Evolutionary conservation across 2,888 invertebrate genomes (phyloP), one percentile per base, ranked within the genome.

Genomic region (Standfussiana lucernea): DNA sequence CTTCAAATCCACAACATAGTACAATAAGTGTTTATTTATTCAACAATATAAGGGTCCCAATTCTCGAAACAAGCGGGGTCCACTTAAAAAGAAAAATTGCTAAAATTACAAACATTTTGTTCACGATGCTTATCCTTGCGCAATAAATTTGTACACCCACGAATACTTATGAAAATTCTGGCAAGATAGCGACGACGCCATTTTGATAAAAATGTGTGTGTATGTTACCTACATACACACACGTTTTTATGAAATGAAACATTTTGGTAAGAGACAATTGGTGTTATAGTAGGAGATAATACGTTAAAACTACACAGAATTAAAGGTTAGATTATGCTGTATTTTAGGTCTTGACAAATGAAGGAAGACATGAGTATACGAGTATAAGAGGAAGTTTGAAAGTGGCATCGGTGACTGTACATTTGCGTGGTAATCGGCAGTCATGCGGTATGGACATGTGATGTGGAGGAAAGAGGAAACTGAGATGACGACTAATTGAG

Each of bases 71-170:
- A 89, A 86, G 85, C 86, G 79, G 69, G 81, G 84, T 74, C 85
- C 83, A 79, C 78, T 88, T 86, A 86, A 86, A 91, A 91, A 93
- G 92, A 93, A 90, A 92, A 92, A 93, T 93, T 86, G 87, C 89
- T 89, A 91, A 94, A 94, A 95, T 94, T 93, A 93, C 95, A 94
- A 93, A 91, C 91, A 94, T 95, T 95, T 93, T 93, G 93, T 92
- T 90, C 79, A 87, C 92, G 95, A 95, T 95, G 87, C 88, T 89
- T 94, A 95, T 93, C 94, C 85, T 75, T 42, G 59, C 75, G 91
- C 90, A 90, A 95, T 95, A 95, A 94, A 95, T 95, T 93, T 93
- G 93, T 93, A 91, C 90, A 83, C 89, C 86, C 88, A 88, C 87
- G 89, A 88, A 91, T 92, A 91, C 93, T 93, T 94, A 94, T 94